Evolutionary conservation across 2,797 vertebrate genomes (phyloP).

Genomic region (Knipowitschia caucasica): DNA sequence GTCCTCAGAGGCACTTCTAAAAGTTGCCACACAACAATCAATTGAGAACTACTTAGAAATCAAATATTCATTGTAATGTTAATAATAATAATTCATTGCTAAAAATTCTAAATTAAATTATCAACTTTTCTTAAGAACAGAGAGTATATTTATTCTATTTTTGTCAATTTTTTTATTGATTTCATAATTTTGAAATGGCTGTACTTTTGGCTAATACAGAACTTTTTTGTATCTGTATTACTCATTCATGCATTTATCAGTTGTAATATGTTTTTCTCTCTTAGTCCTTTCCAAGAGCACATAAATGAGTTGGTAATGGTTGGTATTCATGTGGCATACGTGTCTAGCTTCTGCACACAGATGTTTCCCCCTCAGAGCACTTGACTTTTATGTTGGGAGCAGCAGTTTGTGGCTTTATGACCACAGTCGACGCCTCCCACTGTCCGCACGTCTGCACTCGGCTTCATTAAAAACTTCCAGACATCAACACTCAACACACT

Average conservation of each 20-base stretch:
- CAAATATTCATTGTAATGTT: too few relatives aligned
- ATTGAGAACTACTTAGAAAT: too few relatives aligned
- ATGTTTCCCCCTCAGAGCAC: neutral
- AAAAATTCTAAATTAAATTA: too few relatives aligned
- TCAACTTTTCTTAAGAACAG: too few relatives aligned
- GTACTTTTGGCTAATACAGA: too few relatives aligned
- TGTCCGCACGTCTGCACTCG: neutral
- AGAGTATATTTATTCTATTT: too few relatives aligned
- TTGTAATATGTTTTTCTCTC: too few relatives aligned
- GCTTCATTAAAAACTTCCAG: conserved; percentile 4
- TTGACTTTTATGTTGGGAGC: conserved; percentile 8
- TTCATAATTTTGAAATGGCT: too few relatives aligned
- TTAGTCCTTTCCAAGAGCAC: neutral
- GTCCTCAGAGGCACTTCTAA: too few relatives aligned
- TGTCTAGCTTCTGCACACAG: neutral
- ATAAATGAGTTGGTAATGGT: neutral
- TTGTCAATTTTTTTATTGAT: too few relatives aligned
- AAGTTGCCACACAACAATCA: too few relatives aligned
- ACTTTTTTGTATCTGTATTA: neutral
- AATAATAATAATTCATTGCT: too few relatives aligned
- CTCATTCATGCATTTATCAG: neutral
- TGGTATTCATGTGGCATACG: neutral
- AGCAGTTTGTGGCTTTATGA: conserved; percentile 10
- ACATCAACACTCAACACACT: conserved; percentile 6
- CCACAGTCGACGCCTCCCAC: neutral